phyloP scores from a whole-genome alignment of 1,140 invertebrate genomes.

The Ceratitis capitata region DNA sequence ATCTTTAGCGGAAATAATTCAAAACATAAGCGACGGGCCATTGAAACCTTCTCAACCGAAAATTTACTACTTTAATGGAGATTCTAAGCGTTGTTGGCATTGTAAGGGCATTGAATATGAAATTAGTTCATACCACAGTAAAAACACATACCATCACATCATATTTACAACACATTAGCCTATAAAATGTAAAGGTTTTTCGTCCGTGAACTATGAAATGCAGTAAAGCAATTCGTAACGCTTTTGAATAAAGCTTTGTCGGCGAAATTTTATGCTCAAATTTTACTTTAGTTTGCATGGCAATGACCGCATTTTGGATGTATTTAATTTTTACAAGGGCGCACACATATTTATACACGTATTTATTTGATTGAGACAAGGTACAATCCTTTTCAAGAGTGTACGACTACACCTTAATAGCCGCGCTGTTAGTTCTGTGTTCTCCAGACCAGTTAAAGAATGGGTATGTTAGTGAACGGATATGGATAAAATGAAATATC shows the following conservation, averaged over 20 bases:
- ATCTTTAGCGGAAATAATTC: slow-evolving; percentile 26
- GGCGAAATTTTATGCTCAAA: background rate
- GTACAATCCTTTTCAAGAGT: too few species aligned
- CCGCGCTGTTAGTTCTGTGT: too few species aligned
- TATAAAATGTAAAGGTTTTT: background rate
- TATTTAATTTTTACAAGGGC: background rate
- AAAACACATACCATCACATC: background rate
- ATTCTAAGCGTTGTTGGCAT: background rate
- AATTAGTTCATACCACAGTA: slow-evolving; percentile 2
- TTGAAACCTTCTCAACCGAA: background rate
- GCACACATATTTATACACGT: too few species aligned
- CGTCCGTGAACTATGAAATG: background rate
- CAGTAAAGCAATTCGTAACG: background rate
- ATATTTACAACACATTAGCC: background rate
- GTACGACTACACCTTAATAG: too few species aligned
- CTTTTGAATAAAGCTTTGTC: slow-evolving; percentile 8
- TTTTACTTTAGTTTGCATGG: background rate
- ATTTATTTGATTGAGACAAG: too few species aligned
- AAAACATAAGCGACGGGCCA: slow-evolving; percentile 4
- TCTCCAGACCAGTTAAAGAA: too few species aligned
- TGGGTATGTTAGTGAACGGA: too few species aligned
- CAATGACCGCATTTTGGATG: background rate
- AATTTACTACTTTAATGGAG: slow-evolving; percentile 14
- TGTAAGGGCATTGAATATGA: background rate
- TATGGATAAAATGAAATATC: too few species aligned